Evolutionary conservation across 2,888 invertebrate species (phyloP), one percentile per base, ranked within the genome.

Genomic region (Muschampia plurimacula): DNA sequence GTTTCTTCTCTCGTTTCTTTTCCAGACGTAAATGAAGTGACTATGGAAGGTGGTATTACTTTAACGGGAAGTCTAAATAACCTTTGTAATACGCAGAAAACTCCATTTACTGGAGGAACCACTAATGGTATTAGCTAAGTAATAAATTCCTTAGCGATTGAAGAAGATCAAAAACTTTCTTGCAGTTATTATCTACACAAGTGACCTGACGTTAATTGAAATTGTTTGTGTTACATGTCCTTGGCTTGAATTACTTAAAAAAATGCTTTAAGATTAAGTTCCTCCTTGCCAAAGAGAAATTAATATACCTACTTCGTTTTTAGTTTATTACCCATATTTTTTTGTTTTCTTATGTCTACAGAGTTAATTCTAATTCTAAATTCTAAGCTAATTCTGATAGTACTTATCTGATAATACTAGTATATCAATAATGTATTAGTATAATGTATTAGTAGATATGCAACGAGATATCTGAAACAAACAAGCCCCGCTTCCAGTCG

Each of bases 71-170:
- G 41, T 67, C 41, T 60, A 49, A 71, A 46, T 62, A 52, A 44
- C 46, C 64, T 39, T 59, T 62, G n/a, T 22, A 41, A 49, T 13
- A 67, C 60, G 60, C 41, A 62, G 62, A 41, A 71, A 67, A 67
- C 67, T 55, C 60, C 62, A 62, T 59, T 71, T 60, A 59, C 60
- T 66, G 62, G 71, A n/a, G 60, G 52, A 72, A 72, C 66, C 52
- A 41, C 22, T 49, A 36, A 49, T 60, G 66, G 32, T 10, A 72
- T 72, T 72, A 72, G 49, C 57, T 67, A 60, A 72, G 71, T 60
- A 67, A 72, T 72, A 72, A 72, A 72, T 72, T 67, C 62, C 15
- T 66, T 67, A 60, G 46, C 65, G 66, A 71, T 71, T 49, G 46
- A 13, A 66, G 46, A 66, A 71, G 60, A 66, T 71, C 60, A 49